phyloP scores from a whole-genome alignment of 2,797 vertebrate genomes.

The Toxotes lorentzi region DNA sequence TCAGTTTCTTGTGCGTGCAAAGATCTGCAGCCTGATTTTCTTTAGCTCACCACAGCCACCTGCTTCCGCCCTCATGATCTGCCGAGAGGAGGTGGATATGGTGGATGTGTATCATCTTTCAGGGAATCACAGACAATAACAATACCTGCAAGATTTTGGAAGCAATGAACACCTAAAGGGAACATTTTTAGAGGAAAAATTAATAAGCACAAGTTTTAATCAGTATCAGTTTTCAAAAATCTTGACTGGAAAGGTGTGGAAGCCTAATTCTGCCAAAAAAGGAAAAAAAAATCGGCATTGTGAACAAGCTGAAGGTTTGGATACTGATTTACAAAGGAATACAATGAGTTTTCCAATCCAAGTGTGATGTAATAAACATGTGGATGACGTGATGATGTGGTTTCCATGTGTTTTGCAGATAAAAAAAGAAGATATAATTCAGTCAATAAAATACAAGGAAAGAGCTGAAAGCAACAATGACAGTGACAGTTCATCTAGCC shows the following conservation, averaged over 20 bases:
- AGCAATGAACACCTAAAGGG: not conserved
- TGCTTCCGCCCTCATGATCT: conserved; percentile 55
- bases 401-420: not conserved
- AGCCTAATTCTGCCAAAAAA: not conserved
- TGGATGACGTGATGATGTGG: not conserved
- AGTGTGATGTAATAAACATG: not conserved
- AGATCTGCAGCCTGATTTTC: conserved; percentile 61
- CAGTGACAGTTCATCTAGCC: not conserved
- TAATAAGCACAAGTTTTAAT: not conserved
- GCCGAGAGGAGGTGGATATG: conserved; percentile 20
- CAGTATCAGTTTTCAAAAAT: not conserved
- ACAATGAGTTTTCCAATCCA: not conserved
- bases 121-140: conserved; percentile 27
- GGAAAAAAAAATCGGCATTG: not conserved
- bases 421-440: not conserved
- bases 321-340: not conserved
- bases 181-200: not conserved
- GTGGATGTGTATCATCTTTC: conserved; percentile 44
- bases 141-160: conserved; percentile 7
- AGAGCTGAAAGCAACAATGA: not conserved
- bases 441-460: not conserved
- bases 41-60: conserved; percentile 47
- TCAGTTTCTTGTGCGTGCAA: conserved; percentile 54
- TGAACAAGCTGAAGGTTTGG: not conserved
- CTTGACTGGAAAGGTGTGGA: not conserved